These are phyloP conservation scores for Branchinecta sandiegonensis DNA, from an alignment of 2,888 invertebrate genomes.

Conservation along the genomic window DNA sequence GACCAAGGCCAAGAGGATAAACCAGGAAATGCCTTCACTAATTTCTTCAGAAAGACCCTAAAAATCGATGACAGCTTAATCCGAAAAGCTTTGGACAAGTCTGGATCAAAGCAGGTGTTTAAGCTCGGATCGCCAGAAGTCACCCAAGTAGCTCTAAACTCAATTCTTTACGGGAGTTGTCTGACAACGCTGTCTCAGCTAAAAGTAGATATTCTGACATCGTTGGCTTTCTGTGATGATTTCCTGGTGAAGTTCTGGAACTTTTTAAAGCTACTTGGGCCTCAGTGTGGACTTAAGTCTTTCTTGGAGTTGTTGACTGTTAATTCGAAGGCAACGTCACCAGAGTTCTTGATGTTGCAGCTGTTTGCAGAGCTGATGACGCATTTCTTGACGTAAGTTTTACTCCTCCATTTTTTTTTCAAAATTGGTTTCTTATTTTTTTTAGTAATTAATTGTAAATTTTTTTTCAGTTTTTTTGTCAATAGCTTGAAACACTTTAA, in stretches of 20 bases:
- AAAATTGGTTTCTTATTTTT: too few relatives aligned
- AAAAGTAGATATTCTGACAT: conserved; percentile 79
- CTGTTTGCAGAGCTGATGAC: conserved; percentile 89
- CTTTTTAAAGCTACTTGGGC: conserved; percentile 72
- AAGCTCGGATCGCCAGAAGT: conserved; percentile 67
- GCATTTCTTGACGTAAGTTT: conserved; percentile 80
- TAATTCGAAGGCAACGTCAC: conserved; percentile 62
- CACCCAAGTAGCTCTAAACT: conserved; percentile 66
- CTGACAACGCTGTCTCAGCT: conserved; percentile 77
- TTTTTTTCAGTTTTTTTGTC: too few relatives aligned
- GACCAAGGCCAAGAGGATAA: conserved; percentile 18
- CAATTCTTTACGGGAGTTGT: conserved; percentile 81
- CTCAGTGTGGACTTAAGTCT: conserved; percentile 71
- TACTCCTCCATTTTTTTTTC: too few relatives aligned
- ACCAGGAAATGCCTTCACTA: background rate
- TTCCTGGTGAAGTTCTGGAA: conserved; percentile 81
- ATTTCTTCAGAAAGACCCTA: background rate
- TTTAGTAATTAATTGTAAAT: too few relatives aligned
- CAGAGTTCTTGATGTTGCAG: conserved; percentile 83
- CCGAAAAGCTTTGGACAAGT: conserved; percentile 23
- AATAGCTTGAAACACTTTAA: too few relatives aligned
- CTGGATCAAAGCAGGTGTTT: conserved; percentile 15
- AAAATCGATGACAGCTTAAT: conserved; percentile 18
- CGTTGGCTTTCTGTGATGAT: conserved; percentile 82
- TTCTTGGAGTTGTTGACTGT: conserved; percentile 69